Percentiles rank a stretch among this genome's conserved stretches.
Evolutionary conservation across 2,797 vertebrate species (phyloP).

Genomic region (Anas georgica): DNA sequence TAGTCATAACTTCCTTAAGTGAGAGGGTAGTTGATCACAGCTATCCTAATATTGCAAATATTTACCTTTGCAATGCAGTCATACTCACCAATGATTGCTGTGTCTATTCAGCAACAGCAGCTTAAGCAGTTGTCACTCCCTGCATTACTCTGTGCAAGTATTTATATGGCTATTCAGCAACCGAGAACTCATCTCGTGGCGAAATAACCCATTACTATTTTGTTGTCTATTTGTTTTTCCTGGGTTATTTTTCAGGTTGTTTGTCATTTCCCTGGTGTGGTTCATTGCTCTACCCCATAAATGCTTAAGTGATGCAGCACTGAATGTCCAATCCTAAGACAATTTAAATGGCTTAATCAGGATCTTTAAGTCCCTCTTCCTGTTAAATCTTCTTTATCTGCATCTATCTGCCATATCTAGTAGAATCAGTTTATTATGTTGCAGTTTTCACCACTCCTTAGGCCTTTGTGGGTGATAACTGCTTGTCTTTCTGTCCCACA

Average conservation of each 20-base stretch:
- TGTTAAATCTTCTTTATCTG: neutral
- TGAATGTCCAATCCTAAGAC: neutral
- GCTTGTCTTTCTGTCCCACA: neutral
- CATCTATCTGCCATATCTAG: neutral
- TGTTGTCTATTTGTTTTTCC: slow-evolving; percentile 1
- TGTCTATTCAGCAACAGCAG: neutral
- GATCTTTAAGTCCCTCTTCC: neutral
- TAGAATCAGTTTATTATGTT: neutral
- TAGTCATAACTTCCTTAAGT: neutral
- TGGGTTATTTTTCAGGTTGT: neutral
- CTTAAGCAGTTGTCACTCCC: neutral
- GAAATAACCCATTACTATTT: slow-evolving; percentile 9
- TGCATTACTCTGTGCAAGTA: neutral
- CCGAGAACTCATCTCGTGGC: neutral
- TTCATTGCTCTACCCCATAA: neutral
- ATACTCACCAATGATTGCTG: neutral
- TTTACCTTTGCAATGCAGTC: neutral
- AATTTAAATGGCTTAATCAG: slow-evolving; percentile 4
- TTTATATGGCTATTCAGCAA: neutral
- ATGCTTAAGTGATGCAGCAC: neutral
- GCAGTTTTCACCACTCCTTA: neutral
- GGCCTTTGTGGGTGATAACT: neutral
- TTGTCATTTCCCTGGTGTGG: neutral
- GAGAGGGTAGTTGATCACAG: neutral
- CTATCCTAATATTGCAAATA: neutral